Evolutionary conservation across 2,888 invertebrate species (phyloP), one percentile per base, ranked within the genome.

Genomic region (Epinotia ramella): DNA sequence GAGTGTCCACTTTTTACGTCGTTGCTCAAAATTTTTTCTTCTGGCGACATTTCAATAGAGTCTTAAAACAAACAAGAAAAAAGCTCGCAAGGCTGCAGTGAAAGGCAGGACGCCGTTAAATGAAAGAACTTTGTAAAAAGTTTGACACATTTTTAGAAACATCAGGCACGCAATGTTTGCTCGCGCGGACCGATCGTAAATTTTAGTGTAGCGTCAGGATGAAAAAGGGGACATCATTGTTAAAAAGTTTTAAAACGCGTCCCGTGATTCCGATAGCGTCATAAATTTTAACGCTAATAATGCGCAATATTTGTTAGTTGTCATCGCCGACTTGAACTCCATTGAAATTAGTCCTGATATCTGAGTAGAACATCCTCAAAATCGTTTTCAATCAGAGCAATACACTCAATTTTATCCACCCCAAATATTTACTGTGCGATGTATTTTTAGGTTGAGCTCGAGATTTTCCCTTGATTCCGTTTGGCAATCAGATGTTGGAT

Each of bases 81-180:
- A 91, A 90, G 85, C 80, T 78, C 86, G 84, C 90, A 92, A 92
- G 90, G 89, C 90, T 89, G 87, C 89, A 88, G 85, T 88, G 89
- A 90, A 93, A 92, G 92, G 92, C 88, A 91, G 91, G 91, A 89
- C 91, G 87, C 84, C 85, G 86, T 88, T 90, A 92, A 94, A 94
- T 93, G 93, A 94, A 94, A 93, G 93, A 93, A 93, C 88, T 93
- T 93, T 87, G 91, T 93, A 93, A 94, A 94, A 94, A 93, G 89
- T 93, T 93, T 94, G 94, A 93, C 94, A 94, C 94, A 93, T 94
- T 94, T 94, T 94, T 94, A 93, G 93, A 92, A 93, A 90, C 93
- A 92, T 93, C 94, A 91, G 91, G 91, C 93, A 89, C 91, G 92
- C 91, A 91, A 88, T 90, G 91, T 89, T 89, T 88, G 89, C 87